These are phyloP conservation scores for Lepeophtheirus nordmannii DNA, from an alignment of 2,888 invertebrate species.

Conservation along the genomic window DNA sequence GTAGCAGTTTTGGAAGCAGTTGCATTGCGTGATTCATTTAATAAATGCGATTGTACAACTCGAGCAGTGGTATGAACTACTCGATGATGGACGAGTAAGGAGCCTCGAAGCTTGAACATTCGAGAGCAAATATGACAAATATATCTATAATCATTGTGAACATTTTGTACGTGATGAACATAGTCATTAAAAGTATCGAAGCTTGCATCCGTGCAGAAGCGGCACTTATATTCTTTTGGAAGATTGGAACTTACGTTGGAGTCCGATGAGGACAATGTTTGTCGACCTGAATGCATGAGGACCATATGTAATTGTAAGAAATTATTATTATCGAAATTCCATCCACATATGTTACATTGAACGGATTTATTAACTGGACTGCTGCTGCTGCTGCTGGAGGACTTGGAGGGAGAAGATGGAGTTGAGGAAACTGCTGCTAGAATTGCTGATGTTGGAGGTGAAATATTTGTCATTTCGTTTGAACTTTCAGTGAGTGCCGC, in stretches of 20 bases:
- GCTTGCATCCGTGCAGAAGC: background rate
- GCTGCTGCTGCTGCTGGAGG: too few relatives aligned
- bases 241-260: background rate
- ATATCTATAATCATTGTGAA: constrained; percentile 29
- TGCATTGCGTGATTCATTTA: background rate
- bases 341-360: constrained; percentile 19
- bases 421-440: background rate
- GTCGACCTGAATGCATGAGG: constrained; percentile 15
- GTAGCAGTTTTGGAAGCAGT: too few relatives aligned
- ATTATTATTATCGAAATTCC: constrained; percentile 17
- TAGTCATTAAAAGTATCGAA: constrained; percentile 7
- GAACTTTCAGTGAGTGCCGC: background rate
- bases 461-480: background rate
- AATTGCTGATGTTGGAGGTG: background rate
- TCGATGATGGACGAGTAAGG: constrained; percentile 60
- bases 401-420: background rate
- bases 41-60: background rate
- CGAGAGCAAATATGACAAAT: constrained; percentile 61
- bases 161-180: background rate
- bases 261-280: background rate
- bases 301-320: constrained; percentile 17
- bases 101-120: constrained; percentile 63
- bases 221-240: constrained; percentile 5
- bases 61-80: constrained; percentile 47
- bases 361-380: constrained; percentile 2